These are phyloP conservation scores for Drosophila micromelanica DNA, from an alignment of 1,140 invertebrate genomes.

Conservation along the genomic window DNA sequence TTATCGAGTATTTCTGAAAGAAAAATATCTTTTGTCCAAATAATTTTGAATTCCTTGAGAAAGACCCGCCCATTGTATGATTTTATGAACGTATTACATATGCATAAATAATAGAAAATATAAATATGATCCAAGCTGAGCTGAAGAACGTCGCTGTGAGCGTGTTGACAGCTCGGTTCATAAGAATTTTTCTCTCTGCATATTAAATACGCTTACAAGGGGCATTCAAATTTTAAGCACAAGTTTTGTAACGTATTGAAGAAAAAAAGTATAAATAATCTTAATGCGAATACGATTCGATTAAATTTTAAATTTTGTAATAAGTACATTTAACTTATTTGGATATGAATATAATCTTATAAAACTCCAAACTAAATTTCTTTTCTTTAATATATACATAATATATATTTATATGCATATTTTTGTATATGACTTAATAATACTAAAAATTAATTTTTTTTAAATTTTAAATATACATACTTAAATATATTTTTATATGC, in stretches of 20 bases:
- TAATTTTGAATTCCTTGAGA: conserved; percentile 4
- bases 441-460: too few species aligned
- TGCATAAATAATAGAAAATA: conserved; percentile 76
- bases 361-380: background rate
- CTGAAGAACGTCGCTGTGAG: conserved; percentile 43
- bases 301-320: background rate
- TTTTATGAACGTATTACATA: conserved; percentile 51
- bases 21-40: background rate
- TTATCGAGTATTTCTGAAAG: background rate
- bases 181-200: background rate
- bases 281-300: background rate
- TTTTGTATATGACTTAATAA: too few species aligned
- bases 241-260: too few species aligned
- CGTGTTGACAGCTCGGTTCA: conserved; percentile 43
- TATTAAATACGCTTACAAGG: background rate
- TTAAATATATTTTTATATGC: too few species aligned
- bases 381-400: too few species aligned
- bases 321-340: too few species aligned
- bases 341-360: too few species aligned
- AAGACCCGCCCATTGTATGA: conserved; percentile 7
- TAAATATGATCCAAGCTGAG: conserved; percentile 62
- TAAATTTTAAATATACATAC: background rate
- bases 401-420: too few species aligned
- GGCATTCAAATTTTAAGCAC: too few species aligned
- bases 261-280: background rate